Conservation (phyloP, 2,888 invertebrate genomes). For the Eumacrocentrus americanus region DNA sequence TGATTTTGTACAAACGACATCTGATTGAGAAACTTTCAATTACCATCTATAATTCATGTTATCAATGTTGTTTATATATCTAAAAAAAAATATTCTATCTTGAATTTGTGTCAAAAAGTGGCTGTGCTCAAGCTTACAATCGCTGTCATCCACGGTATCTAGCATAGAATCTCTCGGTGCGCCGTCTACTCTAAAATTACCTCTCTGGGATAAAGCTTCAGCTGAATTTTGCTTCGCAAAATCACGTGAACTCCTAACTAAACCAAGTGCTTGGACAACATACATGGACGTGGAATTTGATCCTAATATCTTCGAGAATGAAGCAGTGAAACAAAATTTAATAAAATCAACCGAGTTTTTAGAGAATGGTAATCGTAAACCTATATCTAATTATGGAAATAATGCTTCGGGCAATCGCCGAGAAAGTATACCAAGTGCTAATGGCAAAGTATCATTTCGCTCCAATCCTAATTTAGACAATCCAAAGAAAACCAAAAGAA, state of each 20-base stretch:
- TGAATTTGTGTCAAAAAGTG: constrained; percentile 46
- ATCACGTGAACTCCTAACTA: constrained; percentile 71
- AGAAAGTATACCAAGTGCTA: constrained; percentile 39
- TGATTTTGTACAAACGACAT: no score
- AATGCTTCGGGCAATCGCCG: constrained; percentile 40
- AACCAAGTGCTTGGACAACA: constrained; percentile 62
- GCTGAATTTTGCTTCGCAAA: constrained; percentile 77
- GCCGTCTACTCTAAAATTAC: constrained; percentile 64
- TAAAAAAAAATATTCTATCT: not conserved
- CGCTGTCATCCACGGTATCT: constrained; percentile 61
- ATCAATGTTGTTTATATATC: not conserved
- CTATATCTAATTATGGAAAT: constrained; percentile 35
- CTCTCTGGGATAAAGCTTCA: constrained; percentile 75
- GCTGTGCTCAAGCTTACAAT: constrained; percentile 61
- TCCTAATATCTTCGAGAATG: constrained; percentile 48
- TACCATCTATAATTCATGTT: no score
- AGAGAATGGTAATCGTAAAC: constrained; percentile 48
- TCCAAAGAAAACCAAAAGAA: constrained; percentile 49
- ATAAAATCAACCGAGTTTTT: constrained; percentile 55
- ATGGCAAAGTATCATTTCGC: constrained; percentile 47
- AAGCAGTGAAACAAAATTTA: constrained; percentile 48
- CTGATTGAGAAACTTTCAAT: no score
- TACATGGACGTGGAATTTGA: constrained; percentile 58
- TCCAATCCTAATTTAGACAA: constrained; percentile 47
- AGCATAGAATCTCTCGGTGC: constrained; percentile 62